Evolutionary conservation across 2,797 vertebrate genomes (phyloP), one percentile per base, ranked within the genome.

Genomic region (Naso thynnoides): DNA sequence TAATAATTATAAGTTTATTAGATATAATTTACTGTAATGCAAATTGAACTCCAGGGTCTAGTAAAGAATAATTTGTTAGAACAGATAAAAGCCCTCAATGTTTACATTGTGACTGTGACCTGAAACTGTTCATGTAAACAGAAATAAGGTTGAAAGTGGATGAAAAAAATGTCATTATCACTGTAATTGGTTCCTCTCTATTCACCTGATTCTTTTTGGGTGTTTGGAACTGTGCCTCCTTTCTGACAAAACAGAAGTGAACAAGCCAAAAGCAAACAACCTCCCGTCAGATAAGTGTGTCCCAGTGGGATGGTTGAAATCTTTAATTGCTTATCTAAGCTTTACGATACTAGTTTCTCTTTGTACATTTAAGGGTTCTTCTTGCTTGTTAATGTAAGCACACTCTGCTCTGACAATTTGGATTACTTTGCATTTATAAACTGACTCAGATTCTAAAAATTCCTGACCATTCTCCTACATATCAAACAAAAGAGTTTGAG

Each of bases 11-110:
- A 57, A 16, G 24, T 42, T 55, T 33, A 69, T 56, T 36, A n/a
- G 48, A 61, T 27, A 49, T 31, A 27, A 60, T 69, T 73, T 38
- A 62, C 3, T 26, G 26, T 8, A 18, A 55, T 69, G 45, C 4
- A 62, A 53, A 64, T 73, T n/a, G 54, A 68, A 76, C 18, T 8
- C 9, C 6, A 27, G 49, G 55, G 36, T 62, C 27, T 64, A n/a
- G 19, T 36, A 55, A 11, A 45, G 7, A 36, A 36, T 36, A 11
- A 36, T 36, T 36, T 36, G 33, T 11, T 9, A 36, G 33, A 8
- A 69, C 68, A 16, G 29, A 21, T 14, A 31, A 39, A 65, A 7
- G 5, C 10, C 5, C 3, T 53, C 24, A 24, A n/a, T n/a, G n/a
- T 73, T 36, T 63, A 52, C 24, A 47, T 8, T n/a, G 24, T 31